Conservation (phyloP, 2,888 invertebrate species). For the Brachynemurus nebulosus region DNA sequence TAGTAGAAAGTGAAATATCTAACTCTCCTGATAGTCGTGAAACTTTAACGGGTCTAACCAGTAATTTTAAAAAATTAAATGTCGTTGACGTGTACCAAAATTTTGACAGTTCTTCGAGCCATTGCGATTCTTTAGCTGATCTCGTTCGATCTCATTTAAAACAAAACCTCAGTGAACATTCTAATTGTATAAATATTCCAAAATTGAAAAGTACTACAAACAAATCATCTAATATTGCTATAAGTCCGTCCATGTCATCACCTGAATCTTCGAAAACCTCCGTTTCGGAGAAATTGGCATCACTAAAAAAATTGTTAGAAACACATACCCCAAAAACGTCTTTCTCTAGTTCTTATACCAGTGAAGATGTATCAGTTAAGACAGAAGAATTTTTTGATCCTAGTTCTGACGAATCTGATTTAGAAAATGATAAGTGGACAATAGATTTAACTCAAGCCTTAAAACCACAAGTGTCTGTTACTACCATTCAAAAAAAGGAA, state of each 20-base stretch:
- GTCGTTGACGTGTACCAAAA: too few relatives aligned
- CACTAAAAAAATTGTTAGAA: background rate
- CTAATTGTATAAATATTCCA: background rate
- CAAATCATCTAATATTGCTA: background rate
- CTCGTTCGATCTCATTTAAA: background rate
- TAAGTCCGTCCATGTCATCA: background rate
- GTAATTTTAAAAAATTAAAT: too few relatives aligned
- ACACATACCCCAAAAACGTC: background rate
- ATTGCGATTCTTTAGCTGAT: background rate
- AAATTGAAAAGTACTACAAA: background rate
- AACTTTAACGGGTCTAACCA: too few relatives aligned
- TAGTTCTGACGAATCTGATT: too few relatives aligned
- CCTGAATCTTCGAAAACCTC: background rate
- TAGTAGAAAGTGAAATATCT: too few relatives aligned
- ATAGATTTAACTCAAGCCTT: slow-evolving; percentile 34
- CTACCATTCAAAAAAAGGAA: slow-evolving; percentile 14
- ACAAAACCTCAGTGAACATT: background rate
- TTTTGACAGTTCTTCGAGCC: slow-evolving; percentile 9
- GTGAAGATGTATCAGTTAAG: background rate
- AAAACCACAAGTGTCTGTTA: slow-evolving; percentile 13
- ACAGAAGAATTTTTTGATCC: too few relatives aligned
- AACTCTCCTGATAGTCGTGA: too few relatives aligned
- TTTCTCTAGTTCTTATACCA: background rate
- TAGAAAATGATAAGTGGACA: slow-evolving; percentile 19
- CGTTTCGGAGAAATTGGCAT: background rate